Evolutionary conservation across 2,797 vertebrate species (phyloP), one percentile per base, ranked within the genome.

Genomic region (Anguilla obscura): DNA sequence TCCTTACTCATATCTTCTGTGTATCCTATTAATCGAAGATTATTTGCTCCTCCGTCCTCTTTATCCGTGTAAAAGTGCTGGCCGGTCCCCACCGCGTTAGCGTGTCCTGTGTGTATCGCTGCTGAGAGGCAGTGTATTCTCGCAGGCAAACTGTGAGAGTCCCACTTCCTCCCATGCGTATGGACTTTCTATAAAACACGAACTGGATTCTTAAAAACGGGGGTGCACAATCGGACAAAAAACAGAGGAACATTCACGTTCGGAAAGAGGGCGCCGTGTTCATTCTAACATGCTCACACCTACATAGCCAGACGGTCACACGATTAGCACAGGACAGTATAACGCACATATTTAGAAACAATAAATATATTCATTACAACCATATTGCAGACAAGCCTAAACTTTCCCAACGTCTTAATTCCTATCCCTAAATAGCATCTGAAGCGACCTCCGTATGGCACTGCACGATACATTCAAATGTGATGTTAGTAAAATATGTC

Each of bases 81-180:
- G 33, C 69, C 85, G 69, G 84, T 82, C 74, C 45, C 30, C 16
- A 50, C 85, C 27, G 40, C n/a, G 10, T 27, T 21, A 79, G 69
- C 69, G 85, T 89, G 87, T 63, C 54, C 80, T 36, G 50, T 74
- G 85, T 84, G 84, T 86, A 82, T 86, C 63, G 85, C 86, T 87
- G 6, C 80, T 50, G 87, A 52, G 10, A 76, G 71, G 56, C 82
- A 54, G 69, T 69, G 88, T 89, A 80, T 88, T 86, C 90, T 90
- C 86, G 85, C 92, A 63, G 76, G 71, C 48, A 84, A 93, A 52
- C 91, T 92, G 92, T 90, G 92, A 93, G 94, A 93, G 92, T 92
- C 92, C 91, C 89, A 96, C 96, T 97, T 97, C 96, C 96, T 97
- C 95, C 90, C 89, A 92, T 94, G 95, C 92, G 89, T 92, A 88